Evolutionary conservation across 2,797 vertebrate species (phyloP).

Genomic region (Oreochromis mossambicus): DNA sequence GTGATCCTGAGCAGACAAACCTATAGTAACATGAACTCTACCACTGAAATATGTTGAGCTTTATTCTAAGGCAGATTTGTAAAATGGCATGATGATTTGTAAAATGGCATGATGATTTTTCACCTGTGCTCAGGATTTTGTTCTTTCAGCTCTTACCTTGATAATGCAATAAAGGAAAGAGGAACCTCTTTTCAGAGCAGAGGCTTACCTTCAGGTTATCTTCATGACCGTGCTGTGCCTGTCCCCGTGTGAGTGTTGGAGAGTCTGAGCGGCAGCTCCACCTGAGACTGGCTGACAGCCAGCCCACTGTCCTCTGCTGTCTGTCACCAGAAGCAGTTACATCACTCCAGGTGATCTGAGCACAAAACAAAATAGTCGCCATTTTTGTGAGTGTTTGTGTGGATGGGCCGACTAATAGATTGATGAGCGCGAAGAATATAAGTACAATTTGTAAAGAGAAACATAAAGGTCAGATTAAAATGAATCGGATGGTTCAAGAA

Average conservation of each 20-base stretch:
- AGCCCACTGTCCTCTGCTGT: neutral
- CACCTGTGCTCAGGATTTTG: neutral
- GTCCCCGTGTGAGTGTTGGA: neutral
- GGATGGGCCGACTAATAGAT: neutral
- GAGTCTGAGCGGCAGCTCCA: slow-evolving; percentile 29
- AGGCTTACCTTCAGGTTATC: slow-evolving; percentile 41
- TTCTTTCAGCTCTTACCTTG: neutral
- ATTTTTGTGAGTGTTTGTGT: neutral
- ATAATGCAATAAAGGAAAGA: neutral
- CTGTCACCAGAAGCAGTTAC: neutral
- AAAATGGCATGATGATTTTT: neutral
- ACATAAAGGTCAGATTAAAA: neutral
- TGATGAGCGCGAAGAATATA: neutral
- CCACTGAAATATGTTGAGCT: neutral
- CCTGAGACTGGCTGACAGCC: slow-evolving; percentile 30
- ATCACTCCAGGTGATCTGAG: slow-evolving; percentile 7
- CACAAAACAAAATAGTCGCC: neutral
- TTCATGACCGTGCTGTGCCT: slow-evolving; percentile 13
- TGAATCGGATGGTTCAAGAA: neutral
- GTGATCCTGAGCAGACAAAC: neutral
- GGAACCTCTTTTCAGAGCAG: neutral
- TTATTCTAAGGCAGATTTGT: neutral
- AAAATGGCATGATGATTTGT: neutral
- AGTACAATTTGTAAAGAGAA: neutral
- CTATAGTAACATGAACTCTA: neutral